phyloP scores from a whole-genome alignment of 2,797 vertebrate genomes.

The Coregonus ussuriensis region DNA sequence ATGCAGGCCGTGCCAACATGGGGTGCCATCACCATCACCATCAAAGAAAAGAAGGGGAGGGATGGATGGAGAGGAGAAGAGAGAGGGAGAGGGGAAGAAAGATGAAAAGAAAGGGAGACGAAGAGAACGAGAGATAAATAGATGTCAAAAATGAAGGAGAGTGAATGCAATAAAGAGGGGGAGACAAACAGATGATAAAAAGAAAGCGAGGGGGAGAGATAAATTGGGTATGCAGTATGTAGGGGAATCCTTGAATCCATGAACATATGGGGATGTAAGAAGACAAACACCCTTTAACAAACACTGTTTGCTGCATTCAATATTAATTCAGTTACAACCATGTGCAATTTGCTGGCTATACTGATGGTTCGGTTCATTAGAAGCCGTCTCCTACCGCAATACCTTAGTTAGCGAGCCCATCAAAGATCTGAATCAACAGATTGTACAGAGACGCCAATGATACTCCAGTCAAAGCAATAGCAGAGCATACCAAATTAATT shows the following conservation, averaged over 20 bases:
- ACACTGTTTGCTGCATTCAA: background rate
- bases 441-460: constrained; percentile 37
- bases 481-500: constrained; percentile 54
- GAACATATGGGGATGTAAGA: background rate
- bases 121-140: background rate
- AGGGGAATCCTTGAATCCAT: background rate
- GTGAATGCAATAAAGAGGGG: background rate
- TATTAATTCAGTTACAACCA: background rate
- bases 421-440: constrained; percentile 42
- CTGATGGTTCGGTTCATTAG: background rate
- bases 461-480: constrained; percentile 44
- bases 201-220: background rate
- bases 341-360: background rate
- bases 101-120: background rate
- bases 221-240: background rate
- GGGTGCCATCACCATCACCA: too few species aligned
- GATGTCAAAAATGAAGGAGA: background rate
- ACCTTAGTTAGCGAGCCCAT: background rate
- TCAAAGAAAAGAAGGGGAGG: too few species aligned
- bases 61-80: background rate
- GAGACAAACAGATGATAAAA: background rate
- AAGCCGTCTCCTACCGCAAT: background rate
- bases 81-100: too few species aligned
- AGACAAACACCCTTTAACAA: background rate
- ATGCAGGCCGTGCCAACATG: too few species aligned